These are phyloP conservation scores for Nowickia ferox DNA, from an alignment of 2,888 invertebrate species.

Conservation along the genomic window DNA sequence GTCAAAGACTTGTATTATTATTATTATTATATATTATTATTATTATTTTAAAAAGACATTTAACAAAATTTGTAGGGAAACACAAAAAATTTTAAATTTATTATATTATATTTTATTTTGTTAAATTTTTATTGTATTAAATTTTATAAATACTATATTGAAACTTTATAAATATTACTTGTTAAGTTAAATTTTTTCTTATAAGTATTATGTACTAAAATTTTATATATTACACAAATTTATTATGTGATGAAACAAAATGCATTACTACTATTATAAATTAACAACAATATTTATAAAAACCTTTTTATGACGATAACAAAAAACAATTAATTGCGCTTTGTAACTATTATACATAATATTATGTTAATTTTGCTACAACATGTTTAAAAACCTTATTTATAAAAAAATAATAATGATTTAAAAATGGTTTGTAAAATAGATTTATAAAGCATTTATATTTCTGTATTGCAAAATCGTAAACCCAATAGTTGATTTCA, in stretches of 20 bases:
- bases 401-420: neutral
- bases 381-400: neutral
- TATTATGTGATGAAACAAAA: conserved; percentile 9
- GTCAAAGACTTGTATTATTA: no score
- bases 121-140: conserved; percentile 21
- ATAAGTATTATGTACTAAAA: conserved; percentile 15
- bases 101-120: no score
- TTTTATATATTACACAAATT: conserved; percentile 29
- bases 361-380: conserved; percentile 7
- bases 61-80: no score
- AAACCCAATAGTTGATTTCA: neutral
- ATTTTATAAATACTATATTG: conserved; percentile 61
- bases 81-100: no score
- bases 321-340: neutral
- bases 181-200: conserved; percentile 1
- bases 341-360: neutral
- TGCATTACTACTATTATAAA: conserved; percentile 28
- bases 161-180: neutral
- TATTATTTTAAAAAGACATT: no score
- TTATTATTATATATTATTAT: no score
- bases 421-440: neutral
- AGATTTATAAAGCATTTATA: neutral
- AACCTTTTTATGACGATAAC: conserved; percentile 2
- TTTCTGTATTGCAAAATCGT: neutral
- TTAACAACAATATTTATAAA: conserved; percentile 40